phyloP scores from a whole-genome alignment of 2,888 invertebrate genomes.

The Latrodectus elegans region DNA sequence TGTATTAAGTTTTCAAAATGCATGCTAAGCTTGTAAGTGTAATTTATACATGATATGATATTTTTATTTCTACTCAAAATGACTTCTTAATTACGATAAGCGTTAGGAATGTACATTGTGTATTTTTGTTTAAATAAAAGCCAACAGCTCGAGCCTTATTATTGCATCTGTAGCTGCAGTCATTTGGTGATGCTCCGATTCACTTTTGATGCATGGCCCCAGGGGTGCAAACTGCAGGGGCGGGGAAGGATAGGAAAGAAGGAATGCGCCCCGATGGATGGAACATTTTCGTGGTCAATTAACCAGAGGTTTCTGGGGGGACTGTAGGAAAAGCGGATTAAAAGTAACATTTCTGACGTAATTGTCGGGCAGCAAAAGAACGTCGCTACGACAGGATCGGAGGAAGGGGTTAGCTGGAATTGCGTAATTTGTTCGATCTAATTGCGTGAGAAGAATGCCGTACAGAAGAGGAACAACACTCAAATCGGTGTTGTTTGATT shows the following conservation, averaged over 20 bases:
- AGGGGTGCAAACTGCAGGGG: background rate
- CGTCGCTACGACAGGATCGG: background rate
- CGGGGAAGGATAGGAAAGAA: background rate
- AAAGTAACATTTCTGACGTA: slow-evolving; percentile 62
- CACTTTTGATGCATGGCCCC: background rate
- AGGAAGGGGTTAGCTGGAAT: slow-evolving; percentile 10
- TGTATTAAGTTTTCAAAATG: too few relatives aligned
- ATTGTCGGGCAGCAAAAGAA: slow-evolving; percentile 29
- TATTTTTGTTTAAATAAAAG: too few relatives aligned
- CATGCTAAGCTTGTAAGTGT: too few relatives aligned
- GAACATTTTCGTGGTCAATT: slow-evolving; percentile 62
- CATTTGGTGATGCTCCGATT: too few relatives aligned
- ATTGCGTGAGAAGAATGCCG: slow-evolving; percentile 55
- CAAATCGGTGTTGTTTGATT: slow-evolving; percentile 60
- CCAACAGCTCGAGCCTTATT: too few relatives aligned
- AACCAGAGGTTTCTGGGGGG: slow-evolving; percentile 18
- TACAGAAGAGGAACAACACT: background rate
- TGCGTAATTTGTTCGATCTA: slow-evolving; percentile 48
- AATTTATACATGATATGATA: too few relatives aligned
- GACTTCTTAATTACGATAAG: too few relatives aligned
- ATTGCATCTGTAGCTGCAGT: too few relatives aligned
- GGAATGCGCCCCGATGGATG: background rate
- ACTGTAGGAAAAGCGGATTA: slow-evolving; percentile 20
- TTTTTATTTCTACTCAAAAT: too few relatives aligned
- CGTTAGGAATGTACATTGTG: too few relatives aligned